Evolutionary conservation across 2,888 invertebrate genomes (phyloP), one percentile per base, ranked within the genome.

Genomic region (Trimorus sp.): DNA sequence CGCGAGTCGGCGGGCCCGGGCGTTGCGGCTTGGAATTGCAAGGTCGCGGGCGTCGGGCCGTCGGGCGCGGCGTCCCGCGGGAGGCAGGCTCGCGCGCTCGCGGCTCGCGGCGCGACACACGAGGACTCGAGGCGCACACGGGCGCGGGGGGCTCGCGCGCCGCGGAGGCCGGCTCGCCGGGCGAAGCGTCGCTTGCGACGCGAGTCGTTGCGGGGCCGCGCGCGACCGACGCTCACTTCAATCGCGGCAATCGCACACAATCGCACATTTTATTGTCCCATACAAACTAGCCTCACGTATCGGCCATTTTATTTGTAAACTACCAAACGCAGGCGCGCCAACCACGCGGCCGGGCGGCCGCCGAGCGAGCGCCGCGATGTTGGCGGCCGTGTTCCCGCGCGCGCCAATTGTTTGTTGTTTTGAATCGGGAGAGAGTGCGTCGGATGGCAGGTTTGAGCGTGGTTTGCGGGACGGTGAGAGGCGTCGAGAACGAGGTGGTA

Each of bases 221-320:
- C 86, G 76, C 86, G 70, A 82, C 86, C 87, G 87, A 87, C 83
- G 86, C 86, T 89, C 88, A 88, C 88, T 89, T 87, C 89, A 88
- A 88, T 88, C 83, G 86, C 86, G 87, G 84, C 60, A 60, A 71
- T 78, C 78, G 86, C 88, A 88, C 85, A 86, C 78, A 71, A 54
- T 71, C 78, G 87, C 88, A 88, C 85, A 86, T 88, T 89, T 88
- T 87, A 89, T 88, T 89, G 87, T 89, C 78, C 87, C 89, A 90
- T 89, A 89, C 89, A 90, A 91, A 90, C 90, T 91, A 91, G 88
- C 89, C 90, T 89, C 89, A 89, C 88, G 89, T 90, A 90, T 90
- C 91, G 91, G 91, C 91, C 91, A 91, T 91, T 91, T 91, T 91
- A 91, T 91, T 91, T 90, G 91, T 91, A 91, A 91, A 91, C 91